Evolutionary conservation across 2,797 vertebrate species (phyloP), one percentile per base, ranked within the genome.

Genomic region (Rhinatrema bivittatum): DNA sequence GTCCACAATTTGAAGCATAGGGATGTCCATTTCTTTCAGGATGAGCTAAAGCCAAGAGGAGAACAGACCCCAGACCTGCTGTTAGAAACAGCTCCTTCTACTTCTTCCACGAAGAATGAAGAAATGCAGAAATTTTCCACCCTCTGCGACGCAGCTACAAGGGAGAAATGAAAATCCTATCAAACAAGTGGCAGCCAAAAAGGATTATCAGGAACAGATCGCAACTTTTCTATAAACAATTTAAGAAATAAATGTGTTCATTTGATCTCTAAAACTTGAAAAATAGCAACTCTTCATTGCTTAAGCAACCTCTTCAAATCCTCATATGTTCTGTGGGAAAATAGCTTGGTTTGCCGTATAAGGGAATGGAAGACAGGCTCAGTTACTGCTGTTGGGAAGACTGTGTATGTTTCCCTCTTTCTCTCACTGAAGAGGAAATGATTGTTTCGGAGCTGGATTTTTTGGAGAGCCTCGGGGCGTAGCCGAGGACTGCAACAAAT

Each of bases 11-110:
- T 74, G 65, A 24, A 48, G 16, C 42, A 60, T 34, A 52, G 63
- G 64, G 40, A 56, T 79, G 79, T 84, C 88, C 94, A 97, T 97
- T 81, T 86, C 81, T 37, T 45, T 58, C 11, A 35, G 49, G 32
- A 35, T 0, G 7, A 29, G 26, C 39, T 0, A 10, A 53, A 53
- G 22, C 52, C 64, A 25, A 54, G 7, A 9, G 48, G 56, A 65
- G 54, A 58, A 73, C 62, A 53, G 39, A 39, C 48, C 29, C 31
- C 50, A 2, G 6, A 36, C 16, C 12, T 42, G 20, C 49, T 31
- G 26, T n/a, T n/a, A n/a, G n/a, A n/a, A n/a, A n/a, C n/a, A n/a
- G n/a, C n/a, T n/a, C n/a, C n/a, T n/a, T n/a, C n/a, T n/a, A n/a
- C n/a, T 45, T 32, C 53, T 44, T 30, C 50, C 22, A 0, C 14